Base-by-base conservation (phyloP, 2,797 vertebrate genomes). In the Lacerta viridis region DNA sequence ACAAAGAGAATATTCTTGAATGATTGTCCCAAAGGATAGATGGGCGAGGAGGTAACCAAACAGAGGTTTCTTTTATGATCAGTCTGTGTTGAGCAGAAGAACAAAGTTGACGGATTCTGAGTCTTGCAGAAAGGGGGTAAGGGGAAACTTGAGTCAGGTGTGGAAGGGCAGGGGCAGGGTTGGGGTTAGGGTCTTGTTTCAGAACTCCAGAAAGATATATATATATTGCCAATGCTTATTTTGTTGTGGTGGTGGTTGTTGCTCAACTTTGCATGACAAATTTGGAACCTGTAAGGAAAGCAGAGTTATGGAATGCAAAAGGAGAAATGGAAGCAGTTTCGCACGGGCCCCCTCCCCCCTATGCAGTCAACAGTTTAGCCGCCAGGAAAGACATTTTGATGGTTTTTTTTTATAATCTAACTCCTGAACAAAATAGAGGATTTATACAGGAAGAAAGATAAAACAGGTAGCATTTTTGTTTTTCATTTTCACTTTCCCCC, bases 391-490 rank as follows among this genome's bases (percentile, higher is more conserved):
- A 74, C 74, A n/a, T 85, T 50, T 85, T 75, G n/a, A 41, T 7
- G 36, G 55, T 17, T 39, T 72, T 92, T 88, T 72, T 92, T 88
- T 85, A 89, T 87, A 92, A 90, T 9, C 88, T 85, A 89, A n/a
- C 82, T 87, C 88, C 86, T 33, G 81, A 86, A 87, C 72, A n/a
- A 89, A 89, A 91, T 41, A 3, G 6, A 41, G 90, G 93, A 89
- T 87, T 68, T 55, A 84, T 89, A 83, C 81, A 66, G 92, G 83
- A 3, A 80, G 80, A 23, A 80, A 88, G 92, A 86, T 3, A 80
- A 8, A 85, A 88, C 93, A 94, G 94, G 94, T 87, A 88, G 91
- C 71, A 82, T 90, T 92, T 74, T 80, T 72, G 66, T 72, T 84
- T 61, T 64, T 46, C 33, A n/a, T 10, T 71, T 83, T 87, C 43